These are phyloP conservation scores for Chamaetylas fuelleborni DNA, from an alignment of 2,113 vertebrate genomes.

Conservation along the genomic window DNA sequence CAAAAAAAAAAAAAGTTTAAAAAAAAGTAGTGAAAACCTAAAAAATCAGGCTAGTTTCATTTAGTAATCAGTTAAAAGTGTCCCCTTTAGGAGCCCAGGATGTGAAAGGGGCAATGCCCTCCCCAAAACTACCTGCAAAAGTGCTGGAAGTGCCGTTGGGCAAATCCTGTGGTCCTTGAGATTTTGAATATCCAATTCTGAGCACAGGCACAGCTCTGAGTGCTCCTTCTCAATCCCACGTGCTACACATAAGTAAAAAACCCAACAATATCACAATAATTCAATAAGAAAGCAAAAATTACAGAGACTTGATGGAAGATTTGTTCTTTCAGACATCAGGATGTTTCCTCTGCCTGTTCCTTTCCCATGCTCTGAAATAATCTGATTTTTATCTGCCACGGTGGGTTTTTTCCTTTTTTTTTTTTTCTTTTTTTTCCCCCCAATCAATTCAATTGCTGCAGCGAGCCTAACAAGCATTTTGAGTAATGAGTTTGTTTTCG, in stretches of 20 bases:
- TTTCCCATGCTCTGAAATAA: slow-evolving; percentile 9
- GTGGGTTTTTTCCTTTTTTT: neutral
- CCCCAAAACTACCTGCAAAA: neutral
- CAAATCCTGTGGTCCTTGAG: neutral
- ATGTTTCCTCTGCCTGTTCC: neutral
- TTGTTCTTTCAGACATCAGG: neutral
- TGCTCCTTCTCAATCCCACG: neutral
- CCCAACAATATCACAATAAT: neutral
- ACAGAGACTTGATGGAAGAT: neutral
- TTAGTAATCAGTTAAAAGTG: neutral
- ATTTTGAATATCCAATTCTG: neutral
- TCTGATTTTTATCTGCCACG: neutral
- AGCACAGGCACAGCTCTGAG: neutral
- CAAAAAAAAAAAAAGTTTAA: neutral
- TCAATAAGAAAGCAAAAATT: neutral
- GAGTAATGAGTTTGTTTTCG: slow-evolving; percentile 59
- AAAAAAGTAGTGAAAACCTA: neutral
- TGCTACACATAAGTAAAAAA: neutral
- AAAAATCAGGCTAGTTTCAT: neutral
- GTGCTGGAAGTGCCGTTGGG: neutral
- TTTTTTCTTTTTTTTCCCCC: neutral
- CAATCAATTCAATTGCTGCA: slow-evolving; percentile 33
- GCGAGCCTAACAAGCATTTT: slow-evolving; percentile 10
- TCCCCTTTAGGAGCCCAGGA: neutral
- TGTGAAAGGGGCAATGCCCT: neutral